Conservation (phyloP, 2,888 invertebrate species). For the Ochropleura leucogaster region DNA sequence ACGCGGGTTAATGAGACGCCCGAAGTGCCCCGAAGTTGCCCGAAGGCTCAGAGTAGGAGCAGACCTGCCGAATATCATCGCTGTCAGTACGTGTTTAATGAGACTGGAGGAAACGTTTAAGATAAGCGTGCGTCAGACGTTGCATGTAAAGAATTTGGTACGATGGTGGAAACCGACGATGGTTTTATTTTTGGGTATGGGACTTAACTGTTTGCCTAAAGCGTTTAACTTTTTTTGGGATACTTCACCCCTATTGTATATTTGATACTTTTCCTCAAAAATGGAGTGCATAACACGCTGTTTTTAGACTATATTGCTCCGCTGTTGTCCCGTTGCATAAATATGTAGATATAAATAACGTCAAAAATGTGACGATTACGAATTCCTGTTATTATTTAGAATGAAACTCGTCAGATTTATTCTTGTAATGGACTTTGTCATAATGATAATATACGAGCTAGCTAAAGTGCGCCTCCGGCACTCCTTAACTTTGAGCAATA, state of each 20-base stretch:
- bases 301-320: not conserved
- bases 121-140: conserved; percentile 26
- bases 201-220: not conserved
- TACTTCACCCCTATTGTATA: not conserved
- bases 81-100: conserved; percentile 62
- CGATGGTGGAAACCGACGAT: not conserved
- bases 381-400: not conserved
- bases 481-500: not conserved
- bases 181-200: conserved; percentile 4
- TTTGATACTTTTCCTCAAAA: not conserved
- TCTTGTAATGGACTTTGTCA: not conserved
- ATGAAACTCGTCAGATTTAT: not conserved
- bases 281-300: not conserved
- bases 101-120: conserved; percentile 51
- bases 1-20: conserved; percentile 77
- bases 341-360: not conserved
- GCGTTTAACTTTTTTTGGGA: not conserved
- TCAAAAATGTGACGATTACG: not conserved
- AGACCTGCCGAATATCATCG: conserved; percentile 39
- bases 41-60: conserved; percentile 39
- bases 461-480: not conserved
- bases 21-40: conserved; percentile 15
- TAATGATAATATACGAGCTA: not conserved
- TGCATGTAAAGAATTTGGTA: conserved; percentile 39
- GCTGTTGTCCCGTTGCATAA: not conserved